Percentiles rank a stretch among this genome's conserved stretches.
These are phyloP conservation scores for Sinocyclocheilus anophthalmus DNA, from an alignment of 2,113 vertebrate genomes.

Conservation along the genomic window DNA sequence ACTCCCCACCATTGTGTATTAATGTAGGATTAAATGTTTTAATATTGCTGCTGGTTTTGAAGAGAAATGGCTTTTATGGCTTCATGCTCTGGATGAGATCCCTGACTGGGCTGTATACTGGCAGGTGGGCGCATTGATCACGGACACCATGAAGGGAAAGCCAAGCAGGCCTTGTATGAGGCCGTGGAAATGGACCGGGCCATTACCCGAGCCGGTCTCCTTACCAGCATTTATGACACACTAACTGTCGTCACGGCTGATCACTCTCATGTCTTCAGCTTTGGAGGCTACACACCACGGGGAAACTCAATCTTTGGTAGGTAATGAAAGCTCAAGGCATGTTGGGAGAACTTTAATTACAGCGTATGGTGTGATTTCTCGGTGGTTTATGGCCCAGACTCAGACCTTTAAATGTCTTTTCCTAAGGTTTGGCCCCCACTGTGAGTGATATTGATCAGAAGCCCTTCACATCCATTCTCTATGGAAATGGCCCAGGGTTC, in stretches of 20 bases:
- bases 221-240: conserved; percentile 83
- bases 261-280: conserved; percentile 94
- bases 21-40: neutral
- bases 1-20: too few relatives aligned
- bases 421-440: conserved; percentile 84
- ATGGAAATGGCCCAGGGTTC: conserved; percentile 92
- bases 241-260: conserved; percentile 91
- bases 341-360: conserved; percentile 8
- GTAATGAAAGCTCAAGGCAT: conserved; percentile 32
- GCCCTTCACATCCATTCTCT: conserved; percentile 92
- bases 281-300: conserved; percentile 88
- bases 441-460: conserved; percentile 92
- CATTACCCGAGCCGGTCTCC: conserved; percentile 73
- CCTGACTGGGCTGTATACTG: neutral
- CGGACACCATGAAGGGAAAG: conserved; percentile 93
- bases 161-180: conserved; percentile 89
- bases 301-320: conserved; percentile 94
- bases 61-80: neutral
- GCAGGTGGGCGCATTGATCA: conserved; percentile 94
- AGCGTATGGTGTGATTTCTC: neutral
- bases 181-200: conserved; percentile 91
- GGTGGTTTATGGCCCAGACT: too few relatives aligned
- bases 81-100: neutral
- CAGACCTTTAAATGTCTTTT: neutral
- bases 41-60: neutral